Base-by-base conservation (phyloP, 2,797 vertebrate species). In the Muraenolepis orangiensis region DNA sequence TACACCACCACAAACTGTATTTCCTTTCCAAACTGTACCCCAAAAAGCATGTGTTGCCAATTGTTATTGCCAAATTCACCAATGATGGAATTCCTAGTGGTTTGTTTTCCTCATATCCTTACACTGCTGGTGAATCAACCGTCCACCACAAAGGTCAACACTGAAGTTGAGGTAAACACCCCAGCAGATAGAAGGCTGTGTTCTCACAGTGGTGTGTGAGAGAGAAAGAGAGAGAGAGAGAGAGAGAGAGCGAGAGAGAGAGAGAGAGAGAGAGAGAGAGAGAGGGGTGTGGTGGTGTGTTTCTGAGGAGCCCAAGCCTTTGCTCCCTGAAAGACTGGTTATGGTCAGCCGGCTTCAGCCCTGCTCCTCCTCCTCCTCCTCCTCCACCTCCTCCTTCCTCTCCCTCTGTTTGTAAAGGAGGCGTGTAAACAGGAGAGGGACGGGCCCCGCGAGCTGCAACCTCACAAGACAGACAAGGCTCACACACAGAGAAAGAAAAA, bases 291-390 rank as follows among this genome's bases (percentile, higher is more conserved):
- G 70, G 71, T 26, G 74, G 80, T n/a, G 69, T 76, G 61, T 72
- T 32, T 3, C 34, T 71, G 73, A 81, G 78, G 61, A 26, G 20
- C 74, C 34, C 7, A 78, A 46, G 79, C 76, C 77, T 77, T 74
- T 81, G 80, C 87, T 90, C 86, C 79, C 83, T 40, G 78, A 83
- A 82, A 84, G 86, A 90, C 85, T 80, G 80, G 77, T 51, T 82
- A 84, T 87, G 86, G 87, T 89, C 87, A 87, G 86, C 82, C 85
- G 70, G 80, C 73, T 77, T 72, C 77, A 68, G n/a, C 61, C 76
- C 16, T 18, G 16, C 46, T 51, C 46, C 46, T 16, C 12, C 36
- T 7, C 32, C 7, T 7, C n/a, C n/a, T n/a, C n/a, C n/a, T n/a
- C n/a, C n/a, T n/a, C n/a, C n/a, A n/a, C n/a, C 32, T 34, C 32